Evolutionary conservation across 2,888 invertebrate species (phyloP), one percentile per base, ranked within the genome.

Genomic region (Heliconius hortense): DNA sequence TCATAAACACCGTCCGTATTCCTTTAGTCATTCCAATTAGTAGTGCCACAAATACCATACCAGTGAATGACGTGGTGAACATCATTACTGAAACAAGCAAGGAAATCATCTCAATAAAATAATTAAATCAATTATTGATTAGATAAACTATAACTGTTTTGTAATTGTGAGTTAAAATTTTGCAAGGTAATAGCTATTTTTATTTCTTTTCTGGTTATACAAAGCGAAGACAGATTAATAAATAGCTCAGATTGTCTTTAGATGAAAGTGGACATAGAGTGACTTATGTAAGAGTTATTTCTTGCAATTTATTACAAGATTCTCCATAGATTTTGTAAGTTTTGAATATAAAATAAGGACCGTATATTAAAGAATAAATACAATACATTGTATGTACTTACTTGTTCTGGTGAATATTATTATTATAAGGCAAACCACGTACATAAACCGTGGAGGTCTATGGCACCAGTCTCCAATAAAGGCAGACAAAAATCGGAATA

Each of bases 1-100:
- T 94, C 95, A 96, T 95, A 82, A 96, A 96, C 0, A 96, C 96
- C 0, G 96, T 95, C 78, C 96, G 90, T 43, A 96, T 90, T 0
- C 96, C 96, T 89, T 96, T 96, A 0, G 96, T 95, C 63, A 96
- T 87, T 26, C 96, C 96, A 79, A 96, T 90, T 15, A 92, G 94
- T 2, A 95, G 82, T 0, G 95, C 95, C 8, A 96, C 94, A 84
- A 89, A 79, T 72, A 91, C 64, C 92, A 93, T 92, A 1, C 90
- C 91, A 39, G 83, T 84, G 79, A 89, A 94, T 0, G 93, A 88
- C 0, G 88, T 86, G 0, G 92, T 92, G 79, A 92, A 91, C 78
- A 94, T 84, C 92, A 93, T 93, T 76, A 93, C 94, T 94, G 90
- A 77, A 92, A 66, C 64, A n/a, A n/a, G 53, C 4, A 68, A 28